Percentiles rank a stretch among this genome's conserved stretches.
These are phyloP conservation scores for Thelaira solivaga DNA, from an alignment of 2,888 invertebrate species.

Conservation along the genomic window DNA sequence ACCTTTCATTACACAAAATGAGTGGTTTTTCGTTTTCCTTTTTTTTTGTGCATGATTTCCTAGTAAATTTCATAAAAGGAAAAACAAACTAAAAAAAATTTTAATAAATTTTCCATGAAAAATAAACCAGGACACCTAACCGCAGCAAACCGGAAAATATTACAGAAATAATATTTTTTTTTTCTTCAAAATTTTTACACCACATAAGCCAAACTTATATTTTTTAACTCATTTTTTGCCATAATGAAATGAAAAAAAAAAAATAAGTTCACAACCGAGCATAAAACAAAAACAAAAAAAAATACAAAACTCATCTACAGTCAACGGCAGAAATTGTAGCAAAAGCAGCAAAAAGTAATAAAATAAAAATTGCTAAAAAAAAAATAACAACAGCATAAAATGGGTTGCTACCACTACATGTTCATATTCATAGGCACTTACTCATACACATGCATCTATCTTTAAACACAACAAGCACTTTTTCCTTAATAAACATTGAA, in stretches of 20 bases:
- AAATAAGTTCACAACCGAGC: not conserved
- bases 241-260: not conserved
- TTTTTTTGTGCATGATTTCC: slow-evolving; percentile 10
- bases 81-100: slow-evolving; percentile 57
- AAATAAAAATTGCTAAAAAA: not conserved
- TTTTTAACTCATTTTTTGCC: not conserved
- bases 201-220: slow-evolving; percentile 47
- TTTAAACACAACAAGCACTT: not conserved
- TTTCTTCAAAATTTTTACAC: slow-evolving; percentile 52
- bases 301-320: slow-evolving; percentile 4
- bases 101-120: slow-evolving; percentile 53
- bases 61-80: slow-evolving; percentile 49
- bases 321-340: slow-evolving; percentile 15
- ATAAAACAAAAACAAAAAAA: not conserved
- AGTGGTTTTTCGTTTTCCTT: not conserved
- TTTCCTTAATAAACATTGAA: slow-evolving; percentile 11
- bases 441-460: not conserved
- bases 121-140: slow-evolving; percentile 57
- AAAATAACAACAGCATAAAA: slow-evolving; percentile 36
- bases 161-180: slow-evolving; percentile 41
- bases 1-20: slow-evolving; percentile 14
- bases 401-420: slow-evolving; percentile 19
- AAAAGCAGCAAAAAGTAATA: slow-evolving; percentile 2
- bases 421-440: no score
- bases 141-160: slow-evolving; percentile 56